phyloP scores from a whole-genome alignment of 2,113 vertebrate genomes.

The Chaetops frenatus region DNA sequence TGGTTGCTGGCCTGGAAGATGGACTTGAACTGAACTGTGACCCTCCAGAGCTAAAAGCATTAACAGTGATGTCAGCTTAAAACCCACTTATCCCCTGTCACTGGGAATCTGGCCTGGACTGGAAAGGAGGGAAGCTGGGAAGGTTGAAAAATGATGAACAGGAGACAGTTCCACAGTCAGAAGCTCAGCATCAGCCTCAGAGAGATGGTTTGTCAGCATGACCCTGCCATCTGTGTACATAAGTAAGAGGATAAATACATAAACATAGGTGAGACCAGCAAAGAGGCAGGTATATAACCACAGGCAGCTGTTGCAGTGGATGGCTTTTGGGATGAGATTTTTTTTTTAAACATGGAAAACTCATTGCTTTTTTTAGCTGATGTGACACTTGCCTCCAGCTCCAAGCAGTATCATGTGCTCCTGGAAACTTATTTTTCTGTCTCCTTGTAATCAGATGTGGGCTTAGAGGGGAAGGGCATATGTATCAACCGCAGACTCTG shows the following conservation, averaged over 20 bases:
- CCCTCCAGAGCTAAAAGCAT: background rate
- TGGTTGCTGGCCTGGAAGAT: background rate
- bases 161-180: background rate
- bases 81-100: background rate
- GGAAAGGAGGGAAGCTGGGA: background rate
- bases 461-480: background rate
- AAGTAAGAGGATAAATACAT: background rate
- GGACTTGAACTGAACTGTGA: background rate
- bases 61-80: background rate
- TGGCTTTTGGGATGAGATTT: background rate
- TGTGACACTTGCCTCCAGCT: conserved; percentile 5
- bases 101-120: background rate
- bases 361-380: conserved; percentile 2
- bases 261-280: background rate
- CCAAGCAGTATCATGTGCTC: background rate
- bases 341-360: background rate
- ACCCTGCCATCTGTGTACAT: background rate
- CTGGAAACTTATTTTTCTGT: conserved; percentile 5
- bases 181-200: background rate
- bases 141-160: background rate
- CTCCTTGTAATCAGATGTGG: background rate
- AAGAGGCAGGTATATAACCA: background rate
- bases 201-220: background rate
- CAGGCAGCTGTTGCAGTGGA: background rate
- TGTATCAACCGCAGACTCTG: background rate